phyloP scores from a whole-genome alignment of 2,113 vertebrate species.

The Malurus melanocephalus region DNA sequence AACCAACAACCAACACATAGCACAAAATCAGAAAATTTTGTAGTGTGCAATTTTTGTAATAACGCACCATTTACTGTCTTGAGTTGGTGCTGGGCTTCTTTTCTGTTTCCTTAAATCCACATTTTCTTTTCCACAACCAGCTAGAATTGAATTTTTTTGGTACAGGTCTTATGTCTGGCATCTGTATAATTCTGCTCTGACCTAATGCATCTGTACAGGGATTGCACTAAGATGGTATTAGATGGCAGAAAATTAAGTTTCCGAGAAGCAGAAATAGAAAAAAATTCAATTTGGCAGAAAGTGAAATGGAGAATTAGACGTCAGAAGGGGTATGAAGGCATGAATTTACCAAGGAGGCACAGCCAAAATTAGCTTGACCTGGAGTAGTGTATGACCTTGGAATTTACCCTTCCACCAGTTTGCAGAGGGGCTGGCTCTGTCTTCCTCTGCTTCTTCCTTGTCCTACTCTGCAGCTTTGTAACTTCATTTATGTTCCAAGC shows the following conservation, averaged over 20 bases:
- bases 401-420: neutral
- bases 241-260: conserved; percentile 32
- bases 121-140: neutral
- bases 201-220: neutral
- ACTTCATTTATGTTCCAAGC: neutral
- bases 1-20: neutral
- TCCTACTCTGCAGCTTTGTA: neutral
- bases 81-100: neutral
- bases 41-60: neutral
- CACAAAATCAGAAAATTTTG: neutral
- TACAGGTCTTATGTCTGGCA: neutral
- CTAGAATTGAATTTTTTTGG: neutral
- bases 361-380: neutral
- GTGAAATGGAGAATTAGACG: neutral
- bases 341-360: neutral
- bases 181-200: conserved; percentile 26
- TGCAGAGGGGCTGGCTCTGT: neutral
- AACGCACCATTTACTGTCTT: neutral
- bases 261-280: conserved; percentile 34
- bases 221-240: conserved; percentile 18
- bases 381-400: neutral
- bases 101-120: neutral
- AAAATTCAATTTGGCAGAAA: conserved; percentile 7
- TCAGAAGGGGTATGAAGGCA: neutral
- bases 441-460: neutral